Evolutionary conservation across 1,140 invertebrate genomes (phyloP), one percentile per base, ranked within the genome.

Genomic region (Lepidurus apus): DNA sequence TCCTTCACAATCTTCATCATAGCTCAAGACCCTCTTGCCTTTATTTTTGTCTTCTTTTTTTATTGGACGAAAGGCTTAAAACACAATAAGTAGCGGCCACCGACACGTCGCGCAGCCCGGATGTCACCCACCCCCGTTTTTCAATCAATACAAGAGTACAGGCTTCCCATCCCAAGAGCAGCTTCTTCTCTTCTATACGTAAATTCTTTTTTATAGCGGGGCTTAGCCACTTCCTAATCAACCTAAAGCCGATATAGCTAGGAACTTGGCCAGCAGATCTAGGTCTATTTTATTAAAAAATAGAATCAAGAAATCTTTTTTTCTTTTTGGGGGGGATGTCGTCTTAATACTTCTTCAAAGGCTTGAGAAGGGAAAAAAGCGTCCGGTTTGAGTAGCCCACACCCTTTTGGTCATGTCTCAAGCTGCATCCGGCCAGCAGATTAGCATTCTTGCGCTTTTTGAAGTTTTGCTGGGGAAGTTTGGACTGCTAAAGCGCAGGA

Each of bases 371-470:
- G 17, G 17, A 47, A 65, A 11, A 65, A 65, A 65, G 53, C 53
- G 53, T 65, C 53, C 53, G 53, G 53, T 65, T 13, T 13, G 7
- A 3, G 53, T 13, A 34, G 34, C 53, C 53, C 53, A 65, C 13
- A 65, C 53, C 53, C 53, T 21, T 65, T 65, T 65, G 53, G n/a
- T 6, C 53, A 65, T 65, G 53, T 65, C 53, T 65, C 53, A n/a
- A 21, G 53, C 53, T 65, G 53, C 53, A 65, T 65, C 53, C 53
- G 53, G 53, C 53, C 53, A 65, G 53, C 53, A 65, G 53, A 65
- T 65, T 65, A 65, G 53, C 53, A 65, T 65, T 65, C 53, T 65
- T 65, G 53, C 53, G 53, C 53, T 34, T 34, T 34, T 34, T 13
- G 53, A 65, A 65, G 53, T 13, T 65, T 65, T 0, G 21, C 53